Conservation (phyloP, 2,888 invertebrate species). For the Bimastos eiseni region DNA sequence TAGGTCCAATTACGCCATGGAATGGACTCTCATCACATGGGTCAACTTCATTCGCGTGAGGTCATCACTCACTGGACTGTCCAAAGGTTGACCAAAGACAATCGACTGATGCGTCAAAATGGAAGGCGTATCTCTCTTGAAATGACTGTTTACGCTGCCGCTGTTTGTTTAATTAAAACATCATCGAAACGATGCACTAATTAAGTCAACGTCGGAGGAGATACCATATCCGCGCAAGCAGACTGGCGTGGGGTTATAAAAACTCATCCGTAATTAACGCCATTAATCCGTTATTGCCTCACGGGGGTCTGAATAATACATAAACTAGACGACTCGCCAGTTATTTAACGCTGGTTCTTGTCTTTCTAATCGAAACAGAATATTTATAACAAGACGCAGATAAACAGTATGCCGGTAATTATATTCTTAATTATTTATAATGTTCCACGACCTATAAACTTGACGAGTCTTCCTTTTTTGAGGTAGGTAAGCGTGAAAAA, state of each 20-base stretch:
- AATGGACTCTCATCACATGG: not conserved
- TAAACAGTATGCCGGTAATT: not conserved
- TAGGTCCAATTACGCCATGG: not conserved
- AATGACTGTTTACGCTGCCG: not conserved
- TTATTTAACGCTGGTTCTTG: not conserved
- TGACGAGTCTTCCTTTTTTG: not conserved
- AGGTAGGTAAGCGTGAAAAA: not conserved
- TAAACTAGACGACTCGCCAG: not conserved
- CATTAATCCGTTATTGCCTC: not conserved
- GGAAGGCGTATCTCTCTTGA: not conserved
- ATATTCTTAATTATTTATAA: not conserved
- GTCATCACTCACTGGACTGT: not conserved
- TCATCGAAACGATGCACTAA: not conserved
- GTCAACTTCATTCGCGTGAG: not conserved
- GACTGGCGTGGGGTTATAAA: not conserved
- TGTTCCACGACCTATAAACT: not conserved
- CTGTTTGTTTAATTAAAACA: slow-evolving; percentile 6
- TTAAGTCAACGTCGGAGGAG: not conserved
- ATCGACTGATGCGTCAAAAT: not conserved
- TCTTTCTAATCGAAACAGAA: not conserved
- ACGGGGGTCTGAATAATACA: not conserved
- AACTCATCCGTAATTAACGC: not conserved
- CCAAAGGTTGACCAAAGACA: not conserved
- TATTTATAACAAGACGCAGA: slow-evolving; percentile 2
- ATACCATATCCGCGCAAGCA: not conserved